Base-by-base conservation (phyloP, 2,113 vertebrate genomes). In the Mesocricetus auratus region DNA sequence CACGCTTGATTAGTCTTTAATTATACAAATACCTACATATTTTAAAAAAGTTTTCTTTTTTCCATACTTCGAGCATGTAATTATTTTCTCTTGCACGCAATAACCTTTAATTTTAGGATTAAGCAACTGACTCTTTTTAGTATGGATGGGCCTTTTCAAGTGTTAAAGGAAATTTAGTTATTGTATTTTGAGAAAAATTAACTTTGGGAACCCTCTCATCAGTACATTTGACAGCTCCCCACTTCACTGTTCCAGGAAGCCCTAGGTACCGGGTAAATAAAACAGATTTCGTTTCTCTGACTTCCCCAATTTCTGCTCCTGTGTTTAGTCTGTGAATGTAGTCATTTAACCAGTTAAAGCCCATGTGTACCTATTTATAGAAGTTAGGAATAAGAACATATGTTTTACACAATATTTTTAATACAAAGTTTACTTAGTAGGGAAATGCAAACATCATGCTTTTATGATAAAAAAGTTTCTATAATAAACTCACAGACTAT, bases 1-100 rank as follows among this genome's bases (percentile, higher is more conserved):
- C 99, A 99, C 98, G 99, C 99, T 99, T 99, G 98, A 99, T 99
- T 99, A 99, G 98, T 98, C 98, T 99, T 99, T 99, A 99, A 99
- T 99, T 99, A 98, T 97, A 99, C 98, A 99, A 99, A 99, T 98
- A 99, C 98, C 98, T 99, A 98, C 98, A 99, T 98, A 99, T 99
- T 98, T 97, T 98, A 98, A 98, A 98, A 98, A 98, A 98, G 97
- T 98, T 98, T 98, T 97, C 97, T 98, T 98, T 98, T 98, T 98
- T 98, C 98, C 98, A 98, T 99, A 98, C 97, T 99, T 98, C 98
- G 98, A 99, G 98, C 98, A 98, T 98, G 98, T 99, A 99, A 99
- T 99, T 99, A 99, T 99, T 99, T 99, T 99, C 97, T 98, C 98
- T 98, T 98, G 98, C 98, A 98, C 98, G 98, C 98, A 98, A 98